Evolutionary conservation across 2,888 invertebrate genomes (phyloP).

Genomic region (Diarsia brunnea): DNA sequence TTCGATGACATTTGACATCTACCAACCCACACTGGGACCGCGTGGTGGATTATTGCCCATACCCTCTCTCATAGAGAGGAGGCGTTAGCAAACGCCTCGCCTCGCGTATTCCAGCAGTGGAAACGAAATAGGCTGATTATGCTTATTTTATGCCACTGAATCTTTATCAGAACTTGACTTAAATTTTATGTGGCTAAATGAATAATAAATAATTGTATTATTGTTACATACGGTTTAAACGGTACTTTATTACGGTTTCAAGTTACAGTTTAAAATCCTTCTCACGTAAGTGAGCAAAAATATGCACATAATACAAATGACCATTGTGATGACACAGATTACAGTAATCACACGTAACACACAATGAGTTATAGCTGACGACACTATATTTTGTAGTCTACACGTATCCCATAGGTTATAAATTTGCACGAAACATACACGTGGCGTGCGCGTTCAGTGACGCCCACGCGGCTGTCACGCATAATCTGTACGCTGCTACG

Average conservation of each 20-base stretch:
- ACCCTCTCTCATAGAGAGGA: no score
- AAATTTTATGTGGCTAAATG: neutral
- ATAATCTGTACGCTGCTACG: neutral
- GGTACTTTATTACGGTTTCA: constrained; percentile 14
- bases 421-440: neutral
- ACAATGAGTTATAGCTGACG: constrained; percentile 19
- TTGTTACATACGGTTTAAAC: neutral
- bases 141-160: neutral
- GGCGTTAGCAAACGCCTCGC: no score
- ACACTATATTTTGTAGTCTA: constrained; percentile 13
- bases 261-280: constrained; percentile 15
- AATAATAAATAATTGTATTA: neutral
- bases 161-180: neutral
- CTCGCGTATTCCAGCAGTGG: no score
- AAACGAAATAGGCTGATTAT: no score
- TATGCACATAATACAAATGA: constrained; percentile 31
- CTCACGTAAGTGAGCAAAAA: constrained; percentile 34
- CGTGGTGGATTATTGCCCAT: no score
- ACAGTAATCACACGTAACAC: constrained; percentile 35
- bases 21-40: no score
- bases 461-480: constrained; percentile 4
- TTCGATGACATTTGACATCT: no score
- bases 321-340: constrained; percentile 29
- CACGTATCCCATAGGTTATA: neutral
- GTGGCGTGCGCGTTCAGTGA: neutral